These are phyloP conservation scores for Sander lucioperca DNA, from an alignment of 2,113 vertebrate genomes.

Conservation along the genomic window DNA sequence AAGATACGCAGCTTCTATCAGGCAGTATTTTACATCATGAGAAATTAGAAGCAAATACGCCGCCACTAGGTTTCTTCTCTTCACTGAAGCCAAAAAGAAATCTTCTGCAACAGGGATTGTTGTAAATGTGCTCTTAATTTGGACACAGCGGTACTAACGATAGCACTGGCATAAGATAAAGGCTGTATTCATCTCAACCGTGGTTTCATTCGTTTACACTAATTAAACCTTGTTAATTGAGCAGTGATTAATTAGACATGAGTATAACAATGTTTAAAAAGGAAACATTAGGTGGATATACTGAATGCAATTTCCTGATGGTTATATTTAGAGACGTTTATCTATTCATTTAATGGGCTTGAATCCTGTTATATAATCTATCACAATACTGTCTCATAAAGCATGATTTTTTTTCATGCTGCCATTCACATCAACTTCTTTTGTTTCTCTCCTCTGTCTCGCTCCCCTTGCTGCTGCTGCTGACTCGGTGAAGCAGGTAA, in stretches of 20 bases:
- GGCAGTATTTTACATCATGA: background rate
- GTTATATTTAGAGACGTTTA: background rate
- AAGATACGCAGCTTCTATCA: background rate
- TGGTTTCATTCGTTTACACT: conserved; percentile 37
- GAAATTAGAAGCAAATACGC: background rate
- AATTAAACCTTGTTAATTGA: conserved; percentile 52
- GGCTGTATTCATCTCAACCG: conserved; percentile 14
- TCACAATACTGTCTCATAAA: conserved; percentile 24
- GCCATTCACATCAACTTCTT: conserved; percentile 40
- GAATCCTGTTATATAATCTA: conserved; percentile 22
- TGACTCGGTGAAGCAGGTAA: conserved; percentile 74
- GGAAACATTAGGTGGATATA: background rate
- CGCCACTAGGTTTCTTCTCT: background rate
- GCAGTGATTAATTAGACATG: conserved; percentile 19
- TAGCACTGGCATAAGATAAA: conserved; percentile 20
- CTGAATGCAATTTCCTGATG: conserved; percentile 29
- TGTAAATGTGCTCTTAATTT: conserved; percentile 18
- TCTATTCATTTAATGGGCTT: conserved; percentile 7
- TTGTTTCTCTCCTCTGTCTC: conserved; percentile 48
- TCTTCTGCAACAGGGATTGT: background rate
- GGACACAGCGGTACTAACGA: background rate
- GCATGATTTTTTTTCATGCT: background rate
- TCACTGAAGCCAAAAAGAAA: background rate
- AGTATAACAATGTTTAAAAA: background rate
- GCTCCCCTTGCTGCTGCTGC: conserved; percentile 49